Base-by-base conservation (phyloP, 1,140 invertebrate species). In the Triops longicaudatus region DNA sequence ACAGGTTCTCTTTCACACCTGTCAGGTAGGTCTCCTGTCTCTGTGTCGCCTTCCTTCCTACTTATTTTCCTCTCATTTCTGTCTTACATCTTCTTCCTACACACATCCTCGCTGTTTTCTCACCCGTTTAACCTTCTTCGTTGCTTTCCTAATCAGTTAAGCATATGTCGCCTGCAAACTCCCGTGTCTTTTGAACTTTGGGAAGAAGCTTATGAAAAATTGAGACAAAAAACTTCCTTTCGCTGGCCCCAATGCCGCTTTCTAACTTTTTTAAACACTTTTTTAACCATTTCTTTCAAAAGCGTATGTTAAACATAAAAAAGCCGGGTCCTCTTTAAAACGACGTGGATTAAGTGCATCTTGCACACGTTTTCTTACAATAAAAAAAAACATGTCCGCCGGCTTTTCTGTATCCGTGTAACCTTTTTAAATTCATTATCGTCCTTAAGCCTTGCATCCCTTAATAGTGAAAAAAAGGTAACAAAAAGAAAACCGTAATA, bases 1-100 rank as follows among this genome's bases (percentile, higher is more conserved):
- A 63, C 50, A 63, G 50, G 50, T 63, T 63, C 50, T 17, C 50
- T 63, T 63, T 63, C 50, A 63, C 50, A 63, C 50, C 50, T 63
- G 50, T 63, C 50, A 63, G 50, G 50, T 63, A 63, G 50, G 50
- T 63, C 50, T 63, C 50, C 22, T 63, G 14, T 63, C 50, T 37
- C 31, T 37, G 2, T 37, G 31, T 37, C 31, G 31, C 31, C 31
- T 7, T 37, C 31, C 31, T 37, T 37, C 31, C 31, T 37, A 2
- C 31, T 7, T 37, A 37, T 37, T 37, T 37, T 37, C 31, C 31
- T 37, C 31, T 37, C 31, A 37, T 37, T 37, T 37, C 31, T 37
- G 31, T 37, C 7, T 37, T 37, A 37, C 31, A 37, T 37, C 31
- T 2, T 37, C 31, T 37, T 37, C 31, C 31, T 37, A 37, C 31